Conservation (phyloP, 2,113 vertebrate species). For the Podilymbus podiceps region DNA sequence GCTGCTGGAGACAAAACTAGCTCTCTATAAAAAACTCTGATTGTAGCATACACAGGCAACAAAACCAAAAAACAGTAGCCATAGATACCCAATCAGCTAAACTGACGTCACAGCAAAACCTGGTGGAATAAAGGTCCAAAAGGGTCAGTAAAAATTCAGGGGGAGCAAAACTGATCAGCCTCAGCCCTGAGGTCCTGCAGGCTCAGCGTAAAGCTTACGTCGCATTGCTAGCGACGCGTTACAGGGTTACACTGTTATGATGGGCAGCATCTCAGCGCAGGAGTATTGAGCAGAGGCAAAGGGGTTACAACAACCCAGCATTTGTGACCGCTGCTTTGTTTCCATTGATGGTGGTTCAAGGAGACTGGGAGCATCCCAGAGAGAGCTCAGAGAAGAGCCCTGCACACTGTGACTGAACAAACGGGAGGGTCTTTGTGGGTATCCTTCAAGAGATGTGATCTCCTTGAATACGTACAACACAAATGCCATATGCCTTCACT, state of each 20-base stretch:
- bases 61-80: neutral
- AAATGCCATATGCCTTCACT: neutral
- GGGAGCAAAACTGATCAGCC: neutral
- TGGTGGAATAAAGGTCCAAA: neutral
- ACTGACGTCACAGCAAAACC: neutral
- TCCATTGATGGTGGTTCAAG: neutral
- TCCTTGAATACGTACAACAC: neutral
- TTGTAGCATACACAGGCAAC: neutral
- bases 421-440: neutral
- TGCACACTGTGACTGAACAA: fast-evolving
- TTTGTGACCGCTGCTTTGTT: neutral
- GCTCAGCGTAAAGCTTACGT: neutral
- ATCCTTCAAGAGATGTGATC: neutral
- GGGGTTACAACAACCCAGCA: neutral
- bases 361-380: neutral
- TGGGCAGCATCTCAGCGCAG: neutral
- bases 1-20: too few species aligned
- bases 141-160: neutral
- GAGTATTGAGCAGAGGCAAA: neutral
- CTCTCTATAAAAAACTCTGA: neutral
- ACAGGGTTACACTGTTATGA: neutral
- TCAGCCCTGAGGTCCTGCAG: neutral
- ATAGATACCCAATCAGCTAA: neutral
- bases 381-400: neutral
- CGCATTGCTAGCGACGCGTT: neutral